Percentiles rank a stretch among this genome's conserved stretches.
Evolutionary conservation across 2,113 vertebrate genomes (phyloP).

Genomic region (Bos javanicus): DNA sequence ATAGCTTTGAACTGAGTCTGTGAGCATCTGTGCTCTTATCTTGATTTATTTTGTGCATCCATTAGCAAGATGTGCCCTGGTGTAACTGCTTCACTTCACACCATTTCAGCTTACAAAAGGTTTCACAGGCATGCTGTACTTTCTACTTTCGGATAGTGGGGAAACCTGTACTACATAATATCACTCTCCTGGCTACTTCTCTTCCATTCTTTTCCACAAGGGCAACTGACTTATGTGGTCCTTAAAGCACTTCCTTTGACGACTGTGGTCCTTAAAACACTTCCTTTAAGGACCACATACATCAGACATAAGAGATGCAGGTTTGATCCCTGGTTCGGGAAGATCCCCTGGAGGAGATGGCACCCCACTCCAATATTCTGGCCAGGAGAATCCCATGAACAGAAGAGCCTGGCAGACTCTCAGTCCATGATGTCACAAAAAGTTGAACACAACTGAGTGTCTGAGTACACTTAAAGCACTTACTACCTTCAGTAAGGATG

Average conservation of each 20-base stretch:
- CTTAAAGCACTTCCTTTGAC: neutral
- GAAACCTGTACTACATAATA: neutral
- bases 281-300: neutral
- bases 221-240: neutral
- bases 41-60: neutral
- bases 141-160: neutral
- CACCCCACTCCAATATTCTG: neutral
- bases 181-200: neutral
- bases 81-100: neutral
- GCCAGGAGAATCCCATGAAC: neutral
- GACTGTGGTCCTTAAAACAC: neutral
- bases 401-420: neutral
- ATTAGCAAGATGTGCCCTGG: neutral
- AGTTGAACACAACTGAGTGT: neutral
- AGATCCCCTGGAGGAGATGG: neutral
- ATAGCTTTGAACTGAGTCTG: neutral
- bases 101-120: neutral
- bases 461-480: neutral
- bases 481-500: conserved; percentile 37
- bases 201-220: neutral
- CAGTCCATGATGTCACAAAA: neutral
- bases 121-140: neutral
- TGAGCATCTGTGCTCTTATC: neutral
- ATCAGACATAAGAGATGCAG: neutral
- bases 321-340: neutral